These are phyloP conservation scores for Sinonovacula constricta DNA, from an alignment of 1,140 invertebrate species.

Conservation along the genomic window DNA sequence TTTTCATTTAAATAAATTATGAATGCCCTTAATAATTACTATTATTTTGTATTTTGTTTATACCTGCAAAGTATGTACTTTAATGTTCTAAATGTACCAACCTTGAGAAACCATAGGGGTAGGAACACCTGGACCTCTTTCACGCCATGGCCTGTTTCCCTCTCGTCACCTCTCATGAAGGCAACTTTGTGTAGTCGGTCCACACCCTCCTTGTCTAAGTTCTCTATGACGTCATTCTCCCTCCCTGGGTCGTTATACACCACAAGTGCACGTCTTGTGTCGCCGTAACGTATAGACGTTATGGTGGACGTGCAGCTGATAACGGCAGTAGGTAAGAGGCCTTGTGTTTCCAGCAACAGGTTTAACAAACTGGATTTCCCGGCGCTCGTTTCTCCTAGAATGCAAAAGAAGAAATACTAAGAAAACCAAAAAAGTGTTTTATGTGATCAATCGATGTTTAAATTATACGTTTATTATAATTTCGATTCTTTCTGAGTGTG, in stretches of 20 bases:
- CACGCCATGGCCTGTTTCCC: conserved; percentile 42
- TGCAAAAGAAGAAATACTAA: no score
- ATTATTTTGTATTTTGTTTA: not conserved
- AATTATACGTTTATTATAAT: no score
- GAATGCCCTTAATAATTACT: not conserved
- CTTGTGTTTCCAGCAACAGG: conserved; percentile 56
- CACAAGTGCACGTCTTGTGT: conserved; percentile 4
- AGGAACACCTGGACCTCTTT: conserved; percentile 53
- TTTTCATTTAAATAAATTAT: not conserved
- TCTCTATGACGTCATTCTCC: conserved; percentile 9
- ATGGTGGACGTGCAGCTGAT: conserved; percentile 62
- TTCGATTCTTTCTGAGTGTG: conserved; percentile 57
- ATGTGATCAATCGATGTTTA: no score
- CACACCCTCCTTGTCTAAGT: conserved; percentile 4
- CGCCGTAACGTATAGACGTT: conserved; percentile 59
- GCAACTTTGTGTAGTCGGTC: conserved; percentile 10
- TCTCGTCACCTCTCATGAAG: conserved; percentile 34
- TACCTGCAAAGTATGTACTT: no score
- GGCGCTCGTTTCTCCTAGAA: conserved; percentile 62
- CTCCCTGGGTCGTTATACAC: conserved; percentile 5
- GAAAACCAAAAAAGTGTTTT: no score
- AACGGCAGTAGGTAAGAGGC: conserved; percentile 57
- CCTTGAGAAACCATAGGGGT: conserved; percentile 55
- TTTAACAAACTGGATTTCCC: conserved; percentile 69
- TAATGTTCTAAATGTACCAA: no score